A percentile compares a stretch with the other conserved stretches of the same genome.
These are phyloP conservation scores for Drosophila merina DNA, from an alignment of 2,888 invertebrate genomes.

Conservation along the genomic window DNA sequence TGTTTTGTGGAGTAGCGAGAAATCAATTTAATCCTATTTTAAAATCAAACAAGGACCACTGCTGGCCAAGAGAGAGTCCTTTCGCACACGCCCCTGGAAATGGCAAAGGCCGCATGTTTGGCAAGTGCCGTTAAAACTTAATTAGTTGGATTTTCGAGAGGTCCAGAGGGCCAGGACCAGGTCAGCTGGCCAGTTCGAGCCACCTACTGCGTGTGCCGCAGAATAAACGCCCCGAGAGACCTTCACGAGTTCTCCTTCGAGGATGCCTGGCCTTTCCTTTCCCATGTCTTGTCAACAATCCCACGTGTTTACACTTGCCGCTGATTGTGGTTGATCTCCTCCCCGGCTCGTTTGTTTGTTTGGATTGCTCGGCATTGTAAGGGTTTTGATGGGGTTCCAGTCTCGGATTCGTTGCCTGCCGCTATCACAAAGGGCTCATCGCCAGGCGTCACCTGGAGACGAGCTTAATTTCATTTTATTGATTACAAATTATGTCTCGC, in stretches of 20 bases:
- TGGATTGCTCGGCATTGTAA: conserved; percentile 11
- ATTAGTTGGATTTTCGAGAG: conserved; percentile 67
- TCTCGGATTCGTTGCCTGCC: conserved; percentile 33
- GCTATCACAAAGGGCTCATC: conserved; percentile 74
- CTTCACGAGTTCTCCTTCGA: conserved; percentile 39
- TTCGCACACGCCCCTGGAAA: conserved; percentile 66
- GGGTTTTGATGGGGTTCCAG: conserved; percentile 15
- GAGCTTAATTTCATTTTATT: conserved; percentile 69
- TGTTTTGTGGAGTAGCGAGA: conserved; percentile 62
- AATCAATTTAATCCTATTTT: conserved; percentile 78
- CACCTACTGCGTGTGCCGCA: conserved; percentile 72
- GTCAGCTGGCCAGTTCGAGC: conserved; percentile 28
- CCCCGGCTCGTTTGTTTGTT: conserved; percentile 18
- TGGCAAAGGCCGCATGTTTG: conserved; percentile 53
- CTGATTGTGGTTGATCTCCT: conserved; percentile 58
- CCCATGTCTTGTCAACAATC: conserved; percentile 24
- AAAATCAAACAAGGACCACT: conserved; percentile 55
- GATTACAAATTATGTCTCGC: conserved; percentile 76
- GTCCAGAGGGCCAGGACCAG: conserved; percentile 8
- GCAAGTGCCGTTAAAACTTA: conserved; percentile 78
- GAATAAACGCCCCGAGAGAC: conserved; percentile 62
- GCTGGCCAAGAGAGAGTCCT: conserved; percentile 18
- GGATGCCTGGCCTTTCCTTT: conserved; percentile 2
- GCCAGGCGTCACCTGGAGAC: conserved; percentile 44
- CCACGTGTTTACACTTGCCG: conserved; percentile 78